phyloP scores from a whole-genome alignment of 2,888 invertebrate genomes.

The Machimus rusticus region DNA sequence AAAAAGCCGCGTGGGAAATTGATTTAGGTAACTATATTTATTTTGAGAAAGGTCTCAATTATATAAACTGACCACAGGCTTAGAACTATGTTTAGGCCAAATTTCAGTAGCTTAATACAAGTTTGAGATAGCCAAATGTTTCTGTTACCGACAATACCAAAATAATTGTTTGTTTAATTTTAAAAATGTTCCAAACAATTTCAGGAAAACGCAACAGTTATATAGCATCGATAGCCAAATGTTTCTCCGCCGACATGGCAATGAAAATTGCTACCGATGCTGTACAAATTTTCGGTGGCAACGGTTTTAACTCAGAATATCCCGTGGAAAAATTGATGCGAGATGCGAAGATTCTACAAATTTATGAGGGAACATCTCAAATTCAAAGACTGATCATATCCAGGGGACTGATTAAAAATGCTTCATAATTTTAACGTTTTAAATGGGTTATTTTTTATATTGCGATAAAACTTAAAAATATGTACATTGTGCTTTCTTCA shows the following conservation, averaged over 20 bases:
- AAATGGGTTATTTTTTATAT: not conserved
- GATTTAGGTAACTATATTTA: conserved; percentile 69
- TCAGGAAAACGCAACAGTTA: conserved; percentile 68
- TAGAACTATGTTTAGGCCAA: too few species aligned
- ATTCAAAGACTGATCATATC: conserved; percentile 91
- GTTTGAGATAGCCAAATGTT: too few species aligned
- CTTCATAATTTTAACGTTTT: not conserved
- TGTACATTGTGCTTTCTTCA: too few species aligned
- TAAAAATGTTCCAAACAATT: not conserved
- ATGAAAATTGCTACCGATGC: conserved; percentile 90
- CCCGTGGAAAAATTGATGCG: conserved; percentile 96
- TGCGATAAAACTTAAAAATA: not conserved
- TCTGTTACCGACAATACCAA: conserved; percentile 56
- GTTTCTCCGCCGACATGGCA: conserved; percentile 84
- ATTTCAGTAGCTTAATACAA: too few species aligned
- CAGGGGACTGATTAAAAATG: conserved; percentile 67
- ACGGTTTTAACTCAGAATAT: conserved; percentile 92
- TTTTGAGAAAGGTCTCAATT: not conserved
- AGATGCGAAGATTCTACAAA: conserved; percentile 95
- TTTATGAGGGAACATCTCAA: conserved; percentile 94
- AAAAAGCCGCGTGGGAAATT: conserved; percentile 83
- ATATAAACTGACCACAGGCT: too few species aligned
- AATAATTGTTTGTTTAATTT: not conserved
- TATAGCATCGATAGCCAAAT: conserved; percentile 88
- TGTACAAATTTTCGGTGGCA: conserved; percentile 91